A percentile compares a stretch with the other conserved stretches of the same genome.
These are phyloP conservation scores for Pyrocephalus nanus DNA, from an alignment of 2,797 vertebrate species.

Conservation along the genomic window DNA sequence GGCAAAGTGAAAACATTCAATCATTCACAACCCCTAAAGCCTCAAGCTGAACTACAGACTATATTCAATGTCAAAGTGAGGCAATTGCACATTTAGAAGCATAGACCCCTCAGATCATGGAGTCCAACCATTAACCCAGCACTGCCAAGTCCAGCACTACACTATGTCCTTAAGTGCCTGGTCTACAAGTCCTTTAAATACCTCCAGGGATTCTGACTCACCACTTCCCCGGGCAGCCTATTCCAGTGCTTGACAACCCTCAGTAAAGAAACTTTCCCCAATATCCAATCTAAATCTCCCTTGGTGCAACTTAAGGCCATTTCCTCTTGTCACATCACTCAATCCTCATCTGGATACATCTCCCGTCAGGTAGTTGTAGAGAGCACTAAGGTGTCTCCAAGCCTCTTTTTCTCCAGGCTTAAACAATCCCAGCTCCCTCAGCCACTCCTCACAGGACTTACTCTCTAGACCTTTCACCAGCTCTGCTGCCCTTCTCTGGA, in stretches of 20 bases:
- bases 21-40: background rate
- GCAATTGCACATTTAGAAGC: background rate
- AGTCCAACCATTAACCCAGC: fast-evolving
- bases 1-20: background rate
- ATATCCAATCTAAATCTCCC: background rate
- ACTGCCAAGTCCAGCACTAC: background rate
- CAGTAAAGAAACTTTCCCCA: background rate
- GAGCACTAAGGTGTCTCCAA: fast-evolving
- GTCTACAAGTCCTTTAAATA: background rate
- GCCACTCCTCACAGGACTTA: fast-evolving
- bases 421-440: background rate
- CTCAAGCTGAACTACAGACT: background rate
- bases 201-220: background rate
- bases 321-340: background rate
- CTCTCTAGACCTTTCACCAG: background rate
- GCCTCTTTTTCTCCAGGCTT: background rate
- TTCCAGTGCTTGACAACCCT: background rate
- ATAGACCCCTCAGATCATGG: background rate
- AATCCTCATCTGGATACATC: background rate
- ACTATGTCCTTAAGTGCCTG: background rate
- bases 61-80: background rate
- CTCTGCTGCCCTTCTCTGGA: fast-evolving
- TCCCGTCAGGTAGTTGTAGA: background rate
- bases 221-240: background rate
- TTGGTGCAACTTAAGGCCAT: fast-evolving